These are phyloP conservation scores for Scomberomorus guttatus DNA, from an alignment of 2,797 vertebrate genomes.

Conservation along the genomic window DNA sequence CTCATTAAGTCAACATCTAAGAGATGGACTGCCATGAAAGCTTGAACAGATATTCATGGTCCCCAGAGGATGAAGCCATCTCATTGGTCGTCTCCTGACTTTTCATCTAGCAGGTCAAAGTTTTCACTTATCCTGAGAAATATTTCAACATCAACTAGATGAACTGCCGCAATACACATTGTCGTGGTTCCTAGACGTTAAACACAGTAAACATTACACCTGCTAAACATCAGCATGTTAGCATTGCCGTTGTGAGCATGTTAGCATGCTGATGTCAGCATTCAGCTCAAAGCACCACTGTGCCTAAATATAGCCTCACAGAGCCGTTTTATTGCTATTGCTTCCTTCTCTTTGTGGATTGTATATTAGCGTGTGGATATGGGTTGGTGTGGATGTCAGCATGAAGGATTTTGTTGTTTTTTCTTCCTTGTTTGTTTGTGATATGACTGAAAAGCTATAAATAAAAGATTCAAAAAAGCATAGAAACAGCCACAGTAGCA, in stretches of 20 bases:
- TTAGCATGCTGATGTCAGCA: neutral
- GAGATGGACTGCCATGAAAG: too few relatives aligned
- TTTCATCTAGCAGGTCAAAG: too few relatives aligned
- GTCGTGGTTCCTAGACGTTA: too few relatives aligned
- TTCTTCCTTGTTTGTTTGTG: neutral
- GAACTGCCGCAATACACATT: neutral
- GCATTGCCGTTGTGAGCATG: neutral
- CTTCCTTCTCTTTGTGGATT: neutral
- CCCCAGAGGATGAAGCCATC: too few relatives aligned
- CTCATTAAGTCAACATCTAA: too few relatives aligned
- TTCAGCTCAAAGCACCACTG: too few relatives aligned
- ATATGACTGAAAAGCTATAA: slow-evolving; percentile 31
- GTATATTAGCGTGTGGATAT: neutral
- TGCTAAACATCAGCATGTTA: too few relatives aligned
- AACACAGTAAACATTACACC: too few relatives aligned
- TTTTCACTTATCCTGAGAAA: neutral
- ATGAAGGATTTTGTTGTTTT: neutral
- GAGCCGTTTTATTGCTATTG: neutral
- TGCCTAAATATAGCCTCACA: too few relatives aligned
- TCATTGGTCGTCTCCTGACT: too few relatives aligned
- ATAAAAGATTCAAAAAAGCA: slow-evolving; percentile 19
- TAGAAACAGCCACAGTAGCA: neutral
- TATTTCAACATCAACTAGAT: neutral
- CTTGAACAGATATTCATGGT: too few relatives aligned
- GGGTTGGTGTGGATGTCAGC: neutral